phyloP scores from a whole-genome alignment of 2,888 invertebrate species.

The Mactromeris polynyma region DNA sequence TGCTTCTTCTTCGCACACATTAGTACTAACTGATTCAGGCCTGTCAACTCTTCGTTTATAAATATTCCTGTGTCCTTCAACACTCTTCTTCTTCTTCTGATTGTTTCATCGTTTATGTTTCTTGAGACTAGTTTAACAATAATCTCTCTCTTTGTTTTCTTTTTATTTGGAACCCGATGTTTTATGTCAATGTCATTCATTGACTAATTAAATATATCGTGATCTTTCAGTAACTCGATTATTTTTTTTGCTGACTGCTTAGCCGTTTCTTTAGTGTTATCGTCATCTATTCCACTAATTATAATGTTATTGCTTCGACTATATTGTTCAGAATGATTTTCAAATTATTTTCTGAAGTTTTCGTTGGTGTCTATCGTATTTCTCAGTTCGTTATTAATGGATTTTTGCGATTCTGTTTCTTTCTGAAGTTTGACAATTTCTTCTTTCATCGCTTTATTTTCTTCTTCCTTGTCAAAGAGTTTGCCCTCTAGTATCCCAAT shows the following conservation, averaged over 20 bases:
- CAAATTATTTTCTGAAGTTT: not conserved
- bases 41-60: not conserved
- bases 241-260: not conserved
- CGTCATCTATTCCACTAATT: not conserved
- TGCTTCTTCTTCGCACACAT: not conserved
- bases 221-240: not conserved
- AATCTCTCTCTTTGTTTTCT: not conserved
- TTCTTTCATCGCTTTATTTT: not conserved
- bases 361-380: not conserved
- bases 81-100: not conserved
- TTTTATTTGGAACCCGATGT: not conserved
- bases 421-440: not conserved
- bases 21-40: not conserved
- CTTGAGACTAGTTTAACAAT: not conserved
- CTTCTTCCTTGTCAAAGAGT: not conserved
- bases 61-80: not conserved
- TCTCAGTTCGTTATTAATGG: not conserved
- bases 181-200: not conserved
- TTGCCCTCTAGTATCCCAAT: too few relatives aligned
- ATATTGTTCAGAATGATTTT: not conserved
- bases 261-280: not conserved
- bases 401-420: not conserved
- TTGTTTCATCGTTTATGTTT: not conserved
- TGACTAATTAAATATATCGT: not conserved
- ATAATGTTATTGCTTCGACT: not conserved